Evolutionary conservation across 2,113 vertebrate genomes (phyloP).

Genomic region (Semicossyphus pulcher): DNA sequence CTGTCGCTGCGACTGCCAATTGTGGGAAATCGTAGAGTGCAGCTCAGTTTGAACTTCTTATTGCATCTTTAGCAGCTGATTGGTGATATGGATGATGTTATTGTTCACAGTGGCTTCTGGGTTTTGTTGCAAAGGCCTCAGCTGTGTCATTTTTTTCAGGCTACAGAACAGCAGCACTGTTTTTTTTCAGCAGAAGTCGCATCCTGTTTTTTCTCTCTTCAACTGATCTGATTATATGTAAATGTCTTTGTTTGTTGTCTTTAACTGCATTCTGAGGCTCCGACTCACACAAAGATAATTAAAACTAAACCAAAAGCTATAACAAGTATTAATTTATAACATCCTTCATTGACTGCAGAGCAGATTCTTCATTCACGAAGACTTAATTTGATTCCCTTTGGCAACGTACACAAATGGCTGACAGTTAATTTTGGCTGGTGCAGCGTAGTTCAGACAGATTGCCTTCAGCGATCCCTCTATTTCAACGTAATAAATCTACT

Average conservation of each 20-base stretch:
- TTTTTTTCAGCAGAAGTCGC: not conserved
- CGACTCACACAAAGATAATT: not conserved
- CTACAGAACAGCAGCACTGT: not conserved
- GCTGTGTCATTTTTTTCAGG: constrained; percentile 7
- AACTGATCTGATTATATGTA: constrained; percentile 2
- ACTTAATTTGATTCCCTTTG: constrained; percentile 62
- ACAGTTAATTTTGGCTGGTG: constrained; percentile 54
- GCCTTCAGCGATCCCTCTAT: constrained; percentile 13
- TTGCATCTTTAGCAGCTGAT: constrained; percentile 28
- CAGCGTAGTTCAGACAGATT: constrained; percentile 28
- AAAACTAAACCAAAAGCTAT: not conserved
- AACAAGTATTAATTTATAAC: constrained; percentile 1
- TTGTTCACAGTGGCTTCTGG: constrained; percentile 51
- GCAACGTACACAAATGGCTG: constrained; percentile 61
- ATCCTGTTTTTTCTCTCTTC: not conserved
- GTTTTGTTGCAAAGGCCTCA: constrained; percentile 21
- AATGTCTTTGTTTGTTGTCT: constrained; percentile 7
- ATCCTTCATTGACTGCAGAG: constrained; percentile 30
- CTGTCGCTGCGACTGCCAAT: constrained; percentile 29
- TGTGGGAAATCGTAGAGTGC: constrained; percentile 22
- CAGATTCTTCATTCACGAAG: constrained; percentile 23
- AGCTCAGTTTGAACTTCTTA: constrained; percentile 29
- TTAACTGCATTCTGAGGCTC: not conserved
- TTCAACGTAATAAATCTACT: constrained; percentile 32
- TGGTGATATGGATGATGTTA: constrained; percentile 19